Conservation (phyloP, 2,113 vertebrate species). For the Cololabis saira region DNA sequence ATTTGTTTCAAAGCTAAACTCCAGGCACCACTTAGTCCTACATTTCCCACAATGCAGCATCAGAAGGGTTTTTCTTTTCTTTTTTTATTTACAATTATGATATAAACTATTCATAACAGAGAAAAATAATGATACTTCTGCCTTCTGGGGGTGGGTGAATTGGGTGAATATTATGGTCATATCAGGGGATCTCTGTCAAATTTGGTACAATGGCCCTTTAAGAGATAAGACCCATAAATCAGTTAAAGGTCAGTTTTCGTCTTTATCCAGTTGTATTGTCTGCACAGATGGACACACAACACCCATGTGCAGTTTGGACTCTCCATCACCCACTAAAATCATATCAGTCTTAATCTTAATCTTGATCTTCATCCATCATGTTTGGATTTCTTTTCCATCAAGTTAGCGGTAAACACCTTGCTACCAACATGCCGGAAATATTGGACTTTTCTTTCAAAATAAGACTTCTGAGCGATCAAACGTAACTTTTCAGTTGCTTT, state of each 20-base stretch:
- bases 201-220: not conserved
- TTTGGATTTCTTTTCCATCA: not conserved
- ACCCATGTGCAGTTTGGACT: not conserved
- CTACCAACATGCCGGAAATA: not conserved
- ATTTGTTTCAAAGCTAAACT: too few relatives aligned
- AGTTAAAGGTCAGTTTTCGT: not conserved
- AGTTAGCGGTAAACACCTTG: not conserved
- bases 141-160: too few relatives aligned
- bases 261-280: conserved; percentile 16
- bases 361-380: not conserved
- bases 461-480: not conserved
- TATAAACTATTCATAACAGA: too few relatives aligned
- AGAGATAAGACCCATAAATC: not conserved
- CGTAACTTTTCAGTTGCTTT: not conserved
- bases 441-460: conserved; percentile 21
- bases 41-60: too few relatives aligned
- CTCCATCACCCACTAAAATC: conserved; percentile 15
- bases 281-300: not conserved
- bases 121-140: too few relatives aligned
- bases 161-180: too few relatives aligned
- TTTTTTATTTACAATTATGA: too few relatives aligned
- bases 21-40: too few relatives aligned
- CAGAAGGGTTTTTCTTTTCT: too few relatives aligned
- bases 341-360: conserved; percentile 2
- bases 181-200: too few relatives aligned